Evolutionary conservation across 2,888 invertebrate genomes (phyloP).

Genomic region (Gasteruption jaculator): DNA sequence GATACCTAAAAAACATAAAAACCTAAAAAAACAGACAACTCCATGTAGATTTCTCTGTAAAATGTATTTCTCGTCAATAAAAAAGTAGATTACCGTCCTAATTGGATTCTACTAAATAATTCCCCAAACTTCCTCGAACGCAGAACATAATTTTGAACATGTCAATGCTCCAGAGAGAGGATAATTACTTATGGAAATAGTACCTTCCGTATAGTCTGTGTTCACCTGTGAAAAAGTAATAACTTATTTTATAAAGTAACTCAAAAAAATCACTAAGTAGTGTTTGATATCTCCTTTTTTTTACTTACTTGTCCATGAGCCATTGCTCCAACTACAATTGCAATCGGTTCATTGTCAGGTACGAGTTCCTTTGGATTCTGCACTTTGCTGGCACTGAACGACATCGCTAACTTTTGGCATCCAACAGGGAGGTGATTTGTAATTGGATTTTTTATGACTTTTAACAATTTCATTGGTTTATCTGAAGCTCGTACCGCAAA

Average conservation of each 20-base stretch:
- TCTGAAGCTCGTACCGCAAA: slow-evolving; percentile 88
- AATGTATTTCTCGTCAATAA: no score
- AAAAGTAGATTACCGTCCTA: no score
- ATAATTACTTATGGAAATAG: slow-evolving; percentile 90
- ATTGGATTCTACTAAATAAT: no score
- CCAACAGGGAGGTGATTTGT: slow-evolving; percentile 93
- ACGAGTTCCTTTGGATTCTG: slow-evolving; percentile 72
- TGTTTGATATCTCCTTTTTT: not conserved
- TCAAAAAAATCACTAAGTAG: not conserved
- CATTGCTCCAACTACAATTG: slow-evolving; percentile 92
- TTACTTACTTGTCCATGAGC: slow-evolving; percentile 88
- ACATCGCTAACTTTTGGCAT: slow-evolving; percentile 83
- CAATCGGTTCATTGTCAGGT: slow-evolving; percentile 77
- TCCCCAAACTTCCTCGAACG: slow-evolving; percentile 93
- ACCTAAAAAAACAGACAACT: no score
- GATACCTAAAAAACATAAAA: no score
- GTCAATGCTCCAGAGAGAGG: slow-evolving; percentile 95
- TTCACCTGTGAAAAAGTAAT: slow-evolving; percentile 52
- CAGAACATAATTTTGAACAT: slow-evolving; percentile 90
- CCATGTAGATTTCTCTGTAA: no score
- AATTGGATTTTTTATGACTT: slow-evolving; percentile 96
- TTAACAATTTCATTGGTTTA: slow-evolving; percentile 82
- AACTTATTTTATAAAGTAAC: not conserved
- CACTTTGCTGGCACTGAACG: slow-evolving; percentile 77
- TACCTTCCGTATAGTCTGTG: slow-evolving; percentile 84